Base-by-base conservation (phyloP, 2,797 vertebrate species). In the Rhincodon typus region DNA sequence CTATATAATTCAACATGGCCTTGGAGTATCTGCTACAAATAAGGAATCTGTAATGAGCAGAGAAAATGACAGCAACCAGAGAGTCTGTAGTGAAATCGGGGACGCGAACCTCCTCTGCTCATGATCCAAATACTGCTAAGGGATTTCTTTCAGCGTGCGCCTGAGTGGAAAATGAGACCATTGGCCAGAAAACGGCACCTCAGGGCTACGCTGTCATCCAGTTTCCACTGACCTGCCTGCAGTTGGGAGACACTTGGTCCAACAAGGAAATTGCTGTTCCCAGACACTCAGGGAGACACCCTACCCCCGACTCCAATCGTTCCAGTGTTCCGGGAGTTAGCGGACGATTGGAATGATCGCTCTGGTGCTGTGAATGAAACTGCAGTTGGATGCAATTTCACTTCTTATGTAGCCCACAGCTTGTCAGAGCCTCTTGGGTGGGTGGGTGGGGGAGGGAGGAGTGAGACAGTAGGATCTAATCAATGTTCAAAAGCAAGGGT, bases 381-480 rank as follows among this genome's bases (percentile, higher is more conserved):
- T 6, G 27, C 87, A 62, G 87, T 25, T 62, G 87, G 87, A 88
- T 88, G 50, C 87, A 88, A 88, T 88, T 88, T 88, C 87, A 88
- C 87, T 88, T 62, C 30, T 57, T 25, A 34, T 88, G 57, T 57
- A 34, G 87, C 34, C 87, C 25, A 30, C 87, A 88, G 50, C 87
- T 27, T 88, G 87, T 30, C 3, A 8, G 50, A 15, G 10, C 34
- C 50, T 57, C 87, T 62, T 30, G 87, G 87, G 50, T 6, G 57
- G 3, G 57, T 57, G 57, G 10, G 10, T 7, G 57, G 57, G 10
- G 10, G 10, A 62, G 3, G 57, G 25, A 88, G 57, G 53, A 50
- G 1, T 27, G 86, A 88, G 87, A 25, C 30, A 50, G 50, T 88
- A 13, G 86, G 50, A 88, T 25, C 50, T 57, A 25, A 57, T 88